These are phyloP conservation scores for Procavia capensis DNA, from an alignment of 2,113 vertebrate species.

Conservation along the genomic window DNA sequence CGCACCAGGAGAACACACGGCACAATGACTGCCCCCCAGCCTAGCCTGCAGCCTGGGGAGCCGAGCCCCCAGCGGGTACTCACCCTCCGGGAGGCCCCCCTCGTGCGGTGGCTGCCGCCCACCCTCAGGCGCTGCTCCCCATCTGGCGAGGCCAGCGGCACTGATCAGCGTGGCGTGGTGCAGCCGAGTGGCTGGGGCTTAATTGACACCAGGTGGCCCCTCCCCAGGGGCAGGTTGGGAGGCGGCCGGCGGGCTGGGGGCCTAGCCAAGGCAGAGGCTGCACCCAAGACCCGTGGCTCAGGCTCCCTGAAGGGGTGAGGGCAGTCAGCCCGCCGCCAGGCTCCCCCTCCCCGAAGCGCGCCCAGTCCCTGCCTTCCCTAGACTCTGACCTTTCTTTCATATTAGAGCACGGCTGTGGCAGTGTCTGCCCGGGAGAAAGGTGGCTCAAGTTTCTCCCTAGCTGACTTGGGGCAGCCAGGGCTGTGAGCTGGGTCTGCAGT, in stretches of 20 bases:
- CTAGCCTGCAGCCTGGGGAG: background rate
- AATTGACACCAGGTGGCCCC: constrained; percentile 84
- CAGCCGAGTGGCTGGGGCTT: constrained; percentile 69
- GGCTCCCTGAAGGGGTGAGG: background rate
- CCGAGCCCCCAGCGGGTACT: constrained; percentile 15
- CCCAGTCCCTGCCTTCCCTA: background rate
- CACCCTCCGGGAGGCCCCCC: constrained; percentile 47
- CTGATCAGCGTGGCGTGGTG: constrained; percentile 76
- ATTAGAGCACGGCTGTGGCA: background rate
- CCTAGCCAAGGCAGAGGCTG: constrained; percentile 4
- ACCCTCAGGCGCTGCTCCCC: constrained; percentile 55
- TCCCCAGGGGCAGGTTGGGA: constrained; percentile 80
- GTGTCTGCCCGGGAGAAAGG: constrained; percentile 49
- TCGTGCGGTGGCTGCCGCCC: constrained; percentile 3
- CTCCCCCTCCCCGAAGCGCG: background rate
- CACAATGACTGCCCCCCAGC: background rate
- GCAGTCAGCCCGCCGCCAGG: background rate
- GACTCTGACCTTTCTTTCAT: constrained; percentile 82
- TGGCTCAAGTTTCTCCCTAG: constrained; percentile 75
- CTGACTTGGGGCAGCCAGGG: constrained; percentile 45
- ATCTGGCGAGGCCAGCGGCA: constrained; percentile 68
- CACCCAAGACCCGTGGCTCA: background rate
- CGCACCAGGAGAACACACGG: background rate
- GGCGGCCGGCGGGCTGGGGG: constrained; percentile 55
- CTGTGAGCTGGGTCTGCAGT: accelerated